Percentiles rank a stretch among this genome's conserved stretches.
Evolutionary conservation across 2,888 invertebrate genomes (phyloP).

Genomic region (Pyrrhosoma nymphula): DNA sequence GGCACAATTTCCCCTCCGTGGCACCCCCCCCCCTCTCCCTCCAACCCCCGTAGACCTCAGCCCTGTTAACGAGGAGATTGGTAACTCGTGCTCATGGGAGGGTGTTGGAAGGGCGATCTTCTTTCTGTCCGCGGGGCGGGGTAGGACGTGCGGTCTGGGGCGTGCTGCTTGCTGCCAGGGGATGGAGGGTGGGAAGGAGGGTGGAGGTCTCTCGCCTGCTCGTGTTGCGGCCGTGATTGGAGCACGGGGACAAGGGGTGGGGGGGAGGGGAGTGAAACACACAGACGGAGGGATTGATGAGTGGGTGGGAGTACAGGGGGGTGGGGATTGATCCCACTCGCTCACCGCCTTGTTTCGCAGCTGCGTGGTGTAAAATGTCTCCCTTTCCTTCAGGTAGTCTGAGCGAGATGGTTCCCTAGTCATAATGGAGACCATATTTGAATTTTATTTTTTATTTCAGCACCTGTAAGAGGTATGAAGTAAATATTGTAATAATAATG

Average conservation of each 20-base stretch:
- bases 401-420: too few species aligned
- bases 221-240: not conserved
- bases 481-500: too few species aligned
- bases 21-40: not conserved
- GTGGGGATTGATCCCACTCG: not conserved
- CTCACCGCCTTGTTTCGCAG: not conserved
- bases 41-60: not conserved
- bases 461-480: too few species aligned
- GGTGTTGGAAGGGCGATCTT: not conserved
- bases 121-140: not conserved
- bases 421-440: too few species aligned
- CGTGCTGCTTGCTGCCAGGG: not conserved
- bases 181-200: not conserved
- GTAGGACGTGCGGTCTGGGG: not conserved
- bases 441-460: too few species aligned
- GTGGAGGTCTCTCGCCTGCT: not conserved
- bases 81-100: slow-evolving; percentile 50
- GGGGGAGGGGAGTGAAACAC: not conserved
- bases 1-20: not conserved
- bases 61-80: slow-evolving; percentile 55
- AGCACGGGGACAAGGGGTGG: not conserved
- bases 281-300: too few species aligned
- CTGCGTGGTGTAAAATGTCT: slow-evolving; percentile 19
- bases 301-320: not conserved
- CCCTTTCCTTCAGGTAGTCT: not conserved